A percentile compares a stretch with the other conserved stretches of the same genome.
These are phyloP conservation scores for Salvelinus fontinalis DNA, from an alignment of 2,113 vertebrate species.

Conservation along the genomic window DNA sequence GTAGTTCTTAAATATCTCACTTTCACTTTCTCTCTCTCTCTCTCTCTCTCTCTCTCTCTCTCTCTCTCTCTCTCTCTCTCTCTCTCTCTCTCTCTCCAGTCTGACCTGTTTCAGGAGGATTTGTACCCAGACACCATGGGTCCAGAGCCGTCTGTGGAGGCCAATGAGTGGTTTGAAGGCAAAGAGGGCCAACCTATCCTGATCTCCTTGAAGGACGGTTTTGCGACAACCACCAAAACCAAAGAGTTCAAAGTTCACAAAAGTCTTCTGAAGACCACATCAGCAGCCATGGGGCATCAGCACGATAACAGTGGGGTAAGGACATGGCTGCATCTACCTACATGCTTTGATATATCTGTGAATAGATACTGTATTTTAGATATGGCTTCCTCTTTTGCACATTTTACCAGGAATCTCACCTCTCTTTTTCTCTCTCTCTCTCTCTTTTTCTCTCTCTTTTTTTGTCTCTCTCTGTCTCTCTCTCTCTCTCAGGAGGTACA, in stretches of 20 bases:
- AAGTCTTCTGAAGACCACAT: conserved; percentile 76
- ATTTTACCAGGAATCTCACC: not conserved
- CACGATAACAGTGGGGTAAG: conserved; percentile 60
- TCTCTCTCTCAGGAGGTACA: conserved; percentile 61
- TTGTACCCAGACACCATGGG: conserved; percentile 86
- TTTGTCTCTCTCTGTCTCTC: conserved; percentile 28
- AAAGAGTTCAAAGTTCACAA: conserved; percentile 87
- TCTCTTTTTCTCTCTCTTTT: not conserved
- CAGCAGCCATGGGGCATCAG: conserved; percentile 20
- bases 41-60: too few relatives aligned
- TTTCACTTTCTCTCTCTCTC: not conserved
- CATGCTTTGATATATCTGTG: too few relatives aligned
- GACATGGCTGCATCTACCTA: not conserved
- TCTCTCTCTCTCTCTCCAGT: conserved; percentile 66
- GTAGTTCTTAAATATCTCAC: not conserved
- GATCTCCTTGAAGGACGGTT: conserved; percentile 87
- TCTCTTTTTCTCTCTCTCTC: not conserved
- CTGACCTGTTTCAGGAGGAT: conserved; percentile 91
- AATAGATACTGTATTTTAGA: not conserved
- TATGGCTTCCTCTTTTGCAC: not conserved
- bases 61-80: not conserved
- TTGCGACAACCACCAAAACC: conserved; percentile 75
- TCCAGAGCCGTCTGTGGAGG: conserved; percentile 82
- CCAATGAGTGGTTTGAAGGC: conserved; percentile 83
- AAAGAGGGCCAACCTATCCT: conserved; percentile 78